Evolutionary conservation across 1,140 invertebrate genomes (phyloP), one percentile per base, ranked within the genome.

Genomic region (Bicyclus anynana): DNA sequence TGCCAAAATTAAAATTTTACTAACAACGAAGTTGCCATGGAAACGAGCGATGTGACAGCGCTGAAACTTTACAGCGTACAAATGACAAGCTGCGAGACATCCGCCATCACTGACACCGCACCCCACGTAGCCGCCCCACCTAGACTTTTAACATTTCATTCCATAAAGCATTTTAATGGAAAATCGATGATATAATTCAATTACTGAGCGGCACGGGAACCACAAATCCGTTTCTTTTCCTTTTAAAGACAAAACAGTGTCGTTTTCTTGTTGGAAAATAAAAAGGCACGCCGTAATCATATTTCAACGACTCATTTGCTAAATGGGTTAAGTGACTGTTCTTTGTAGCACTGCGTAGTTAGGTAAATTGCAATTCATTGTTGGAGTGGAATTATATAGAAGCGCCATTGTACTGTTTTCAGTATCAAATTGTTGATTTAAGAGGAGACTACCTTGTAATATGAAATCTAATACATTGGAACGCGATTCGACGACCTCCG

Each of bases 181-280:
- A 86, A 86, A 86, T 86, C 83, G 81, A 86, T 84, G 78, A 76
- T 83, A 84, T 86, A 84, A 86, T 86, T 86, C 80, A 86, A 84
- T 86, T 86, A 84, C 74, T 65, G 57, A 68, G 67, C 69, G 65
- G 72, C 72, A 71, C 63, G 72, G 69, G 72, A 78, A 77, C 72
- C 70, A 78, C 72, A 74, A 76, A 72, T 77, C 76, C 68, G 62
- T 54, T 65, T 67, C 72, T 77, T 75, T 77, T 74, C 66, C 67
- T 58, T 76, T 65, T 57, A 72, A 78, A 79, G 69, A 76, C 61
- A 79, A 80, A 77, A 79, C 71, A 80, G 69, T 71, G 71, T 74
- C 70, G 65, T 66, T 74, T 67, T 71, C 71, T 72, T 69, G 60
- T 68, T 66, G 61, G 59, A 57, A 77, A 72, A 69, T 58, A 61